These are phyloP conservation scores for Limosa lapponica DNA, from an alignment of 2,797 vertebrate genomes.

Conservation along the genomic window DNA sequence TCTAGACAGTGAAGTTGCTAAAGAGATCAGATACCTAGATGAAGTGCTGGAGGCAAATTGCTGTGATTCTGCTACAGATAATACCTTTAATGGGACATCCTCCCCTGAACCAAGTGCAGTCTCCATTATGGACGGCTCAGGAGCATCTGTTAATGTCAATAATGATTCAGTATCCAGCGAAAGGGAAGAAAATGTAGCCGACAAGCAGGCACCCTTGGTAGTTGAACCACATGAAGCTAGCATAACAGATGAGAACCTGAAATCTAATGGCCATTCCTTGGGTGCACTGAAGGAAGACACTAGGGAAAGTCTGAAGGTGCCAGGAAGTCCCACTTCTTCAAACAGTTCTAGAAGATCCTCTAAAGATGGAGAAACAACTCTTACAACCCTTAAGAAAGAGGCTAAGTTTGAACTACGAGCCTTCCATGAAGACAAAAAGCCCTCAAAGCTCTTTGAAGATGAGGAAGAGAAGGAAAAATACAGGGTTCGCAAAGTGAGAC, in stretches of 20 bases:
- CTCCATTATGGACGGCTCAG: conserved; percentile 70
- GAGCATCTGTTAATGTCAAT: conserved; percentile 74
- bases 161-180: conserved; percentile 57
- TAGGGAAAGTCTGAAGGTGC: conserved; percentile 65
- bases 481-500: conserved; percentile 88
- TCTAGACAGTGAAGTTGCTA: conserved; percentile 88
- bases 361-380: conserved; percentile 77
- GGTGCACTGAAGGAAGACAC: conserved; percentile 35
- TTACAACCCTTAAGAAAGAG: conserved; percentile 83
- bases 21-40: conserved; percentile 94
- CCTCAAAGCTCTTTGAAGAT: conserved; percentile 91
- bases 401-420: conserved; percentile 94
- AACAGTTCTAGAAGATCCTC: conserved; percentile 78
- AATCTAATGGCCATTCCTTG: conserved; percentile 75
- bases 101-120: conserved; percentile 72
- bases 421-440: conserved; percentile 94
- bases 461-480: conserved; percentile 86
- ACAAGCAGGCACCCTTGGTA: conserved; percentile 65
- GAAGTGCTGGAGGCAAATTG: conserved; percentile 93
- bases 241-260: conserved; percentile 52
- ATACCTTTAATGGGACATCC: conserved; percentile 85
- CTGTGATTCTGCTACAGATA: conserved; percentile 83
- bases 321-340: conserved; percentile 78
- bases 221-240: conserved; percentile 60
- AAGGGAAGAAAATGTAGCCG: conserved; percentile 65